Percentiles rank a stretch among this genome's conserved stretches.
Conservation (phyloP, 1,140 invertebrate species). For the Listronotus bonariensis region DNA sequence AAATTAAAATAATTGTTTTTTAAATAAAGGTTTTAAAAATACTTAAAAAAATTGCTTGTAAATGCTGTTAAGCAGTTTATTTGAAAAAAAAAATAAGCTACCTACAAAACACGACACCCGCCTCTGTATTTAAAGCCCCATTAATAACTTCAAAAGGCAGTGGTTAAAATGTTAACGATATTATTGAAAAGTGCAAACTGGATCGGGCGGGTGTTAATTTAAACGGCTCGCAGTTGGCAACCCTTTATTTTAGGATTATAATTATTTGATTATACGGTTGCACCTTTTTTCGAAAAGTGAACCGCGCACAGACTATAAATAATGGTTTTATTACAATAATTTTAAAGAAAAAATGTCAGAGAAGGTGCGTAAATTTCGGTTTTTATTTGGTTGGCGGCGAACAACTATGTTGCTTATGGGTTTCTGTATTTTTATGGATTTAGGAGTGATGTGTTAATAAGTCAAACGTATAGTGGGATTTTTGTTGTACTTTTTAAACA, state of each 20-base stretch:
- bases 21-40: no score
- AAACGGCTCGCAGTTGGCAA: conserved; percentile 1
- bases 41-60: no score
- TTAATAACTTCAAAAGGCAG: conserved; percentile 1
- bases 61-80: no score
- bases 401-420: conserved; percentile 11
- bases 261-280: conserved; percentile 15
- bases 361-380: conserved; percentile 8
- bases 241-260: conserved; percentile 12
- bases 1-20: no score
- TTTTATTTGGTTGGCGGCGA: not conserved
- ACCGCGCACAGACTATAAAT: conserved; percentile 4
- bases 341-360: conserved; percentile 8
- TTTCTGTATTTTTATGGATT: not conserved
- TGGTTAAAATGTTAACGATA: conserved; percentile 15
- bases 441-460: no score
- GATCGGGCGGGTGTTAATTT: conserved; percentile 14
- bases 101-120: no score
- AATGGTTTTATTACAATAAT: conserved; percentile 15
- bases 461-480: no score
- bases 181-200: conserved; percentile 12
- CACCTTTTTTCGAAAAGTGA: not conserved
- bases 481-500: no score
- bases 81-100: no score
- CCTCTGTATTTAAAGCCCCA: conserved; percentile 2